A percentile compares a stretch with the other conserved stretches of the same genome.
Conservation (phyloP, 2,113 vertebrate genomes). For the Aldabrachelys gigantea region DNA sequence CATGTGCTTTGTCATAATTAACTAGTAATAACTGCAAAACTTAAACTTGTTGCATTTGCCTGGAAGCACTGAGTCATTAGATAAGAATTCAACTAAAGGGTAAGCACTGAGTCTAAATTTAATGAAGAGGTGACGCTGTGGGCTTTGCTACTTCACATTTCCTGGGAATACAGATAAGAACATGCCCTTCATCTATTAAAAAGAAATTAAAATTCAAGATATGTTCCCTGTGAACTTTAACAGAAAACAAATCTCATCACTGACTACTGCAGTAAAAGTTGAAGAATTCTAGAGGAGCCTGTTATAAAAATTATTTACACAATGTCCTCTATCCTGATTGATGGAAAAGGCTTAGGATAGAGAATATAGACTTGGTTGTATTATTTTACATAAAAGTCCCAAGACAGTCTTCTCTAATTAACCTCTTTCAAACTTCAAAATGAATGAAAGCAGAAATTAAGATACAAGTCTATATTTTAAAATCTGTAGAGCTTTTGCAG, state of each 20-base stretch:
- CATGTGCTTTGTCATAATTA: slow-evolving; percentile 15
- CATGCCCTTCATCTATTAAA: slow-evolving; percentile 7
- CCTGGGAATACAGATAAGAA: slow-evolving; percentile 5
- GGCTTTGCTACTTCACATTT: slow-evolving; percentile 8
- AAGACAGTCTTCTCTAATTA: not conserved
- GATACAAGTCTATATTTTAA: not conserved
- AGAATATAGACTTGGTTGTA: not conserved
- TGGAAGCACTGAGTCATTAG: slow-evolving; percentile 38
- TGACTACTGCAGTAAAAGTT: not conserved
- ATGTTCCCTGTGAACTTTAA: not conserved
- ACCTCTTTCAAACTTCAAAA: slow-evolving; percentile 1
- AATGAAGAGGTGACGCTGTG: slow-evolving; percentile 14
- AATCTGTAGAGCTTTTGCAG: not conserved
- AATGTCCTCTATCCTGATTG: not conserved
- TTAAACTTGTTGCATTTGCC: slow-evolving; percentile 7
- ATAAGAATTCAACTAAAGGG: slow-evolving; percentile 61
- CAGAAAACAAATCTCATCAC: not conserved
- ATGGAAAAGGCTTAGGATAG: not conserved
- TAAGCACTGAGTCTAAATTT: slow-evolving; percentile 1
- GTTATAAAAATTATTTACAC: not conserved
- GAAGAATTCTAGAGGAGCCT: slow-evolving; percentile 12
- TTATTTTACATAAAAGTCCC: not conserved
- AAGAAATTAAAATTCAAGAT: slow-evolving; percentile 30
- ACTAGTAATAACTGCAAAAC: slow-evolving; percentile 31
- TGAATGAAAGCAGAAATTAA: slow-evolving; percentile 23